phyloP scores from a whole-genome alignment of 2,888 invertebrate species.

The Eupsilia transversa region DNA sequence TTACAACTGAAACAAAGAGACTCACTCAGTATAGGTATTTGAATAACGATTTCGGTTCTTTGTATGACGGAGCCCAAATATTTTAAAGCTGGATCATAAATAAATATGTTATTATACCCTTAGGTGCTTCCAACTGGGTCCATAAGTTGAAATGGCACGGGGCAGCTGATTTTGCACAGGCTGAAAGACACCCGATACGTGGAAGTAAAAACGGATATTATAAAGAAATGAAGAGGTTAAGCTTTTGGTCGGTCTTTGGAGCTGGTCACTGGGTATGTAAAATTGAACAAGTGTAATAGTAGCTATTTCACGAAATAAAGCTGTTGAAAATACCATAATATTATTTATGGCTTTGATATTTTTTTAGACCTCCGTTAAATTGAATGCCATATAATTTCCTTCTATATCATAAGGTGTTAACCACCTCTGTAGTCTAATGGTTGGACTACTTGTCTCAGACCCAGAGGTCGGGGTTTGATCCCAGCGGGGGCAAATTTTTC shows the following conservation, averaged over 20 bases:
- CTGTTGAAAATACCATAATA: background rate
- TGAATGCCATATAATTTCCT: background rate
- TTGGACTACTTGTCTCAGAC: too few species aligned
- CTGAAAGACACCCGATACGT: slow-evolving; percentile 73
- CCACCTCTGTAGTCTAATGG: too few species aligned
- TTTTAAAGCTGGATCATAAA: background rate
- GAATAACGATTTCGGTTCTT: background rate
- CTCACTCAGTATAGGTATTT: background rate
- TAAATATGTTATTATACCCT: slow-evolving; percentile 17
- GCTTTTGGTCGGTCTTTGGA: slow-evolving; percentile 85
- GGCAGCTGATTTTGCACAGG: slow-evolving; percentile 77
- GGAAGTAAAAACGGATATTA: slow-evolving; percentile 83
- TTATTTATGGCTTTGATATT: background rate
- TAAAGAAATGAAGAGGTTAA: slow-evolving; percentile 78
- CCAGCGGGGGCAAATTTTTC: too few species aligned
- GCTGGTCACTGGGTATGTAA: slow-evolving; percentile 86
- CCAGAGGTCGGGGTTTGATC: too few species aligned
- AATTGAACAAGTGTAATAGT: background rate
- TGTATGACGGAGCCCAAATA: background rate
- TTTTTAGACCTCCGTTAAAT: background rate
- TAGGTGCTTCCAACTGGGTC: slow-evolving; percentile 86
- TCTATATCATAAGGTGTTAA: background rate
- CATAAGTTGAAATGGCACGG: slow-evolving; percentile 85
- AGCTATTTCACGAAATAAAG: too few species aligned
- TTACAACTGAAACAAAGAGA: background rate